Percentiles rank a stretch among this genome's conserved stretches.
These are phyloP conservation scores for Diarsia brunnea DNA, from an alignment of 2,888 invertebrate genomes.

Conservation along the genomic window DNA sequence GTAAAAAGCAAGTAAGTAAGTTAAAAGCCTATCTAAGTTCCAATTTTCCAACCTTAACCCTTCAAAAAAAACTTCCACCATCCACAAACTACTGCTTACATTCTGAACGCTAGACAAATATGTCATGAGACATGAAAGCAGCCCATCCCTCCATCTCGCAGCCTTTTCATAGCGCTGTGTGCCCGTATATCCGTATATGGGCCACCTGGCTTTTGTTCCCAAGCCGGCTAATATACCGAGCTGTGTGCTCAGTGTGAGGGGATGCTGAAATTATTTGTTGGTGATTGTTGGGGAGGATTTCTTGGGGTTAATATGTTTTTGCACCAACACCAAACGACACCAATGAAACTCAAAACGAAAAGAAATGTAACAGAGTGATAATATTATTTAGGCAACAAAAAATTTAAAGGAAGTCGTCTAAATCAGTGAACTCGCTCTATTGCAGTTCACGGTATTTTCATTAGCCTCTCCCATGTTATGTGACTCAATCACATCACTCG, in stretches of 20 bases:
- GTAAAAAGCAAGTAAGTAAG: too few species aligned
- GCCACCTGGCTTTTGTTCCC: slow-evolving; percentile 66
- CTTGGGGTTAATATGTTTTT: not conserved
- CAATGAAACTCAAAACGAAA: too few species aligned
- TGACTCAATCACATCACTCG: not conserved
- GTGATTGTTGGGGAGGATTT: not conserved
- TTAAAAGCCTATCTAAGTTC: not conserved
- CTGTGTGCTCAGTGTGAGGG: slow-evolving; percentile 13
- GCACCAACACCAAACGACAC: not conserved
- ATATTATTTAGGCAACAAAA: too few species aligned
- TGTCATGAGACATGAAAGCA: slow-evolving; percentile 51
- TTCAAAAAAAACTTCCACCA: slow-evolving; percentile 1
- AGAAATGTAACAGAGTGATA: too few species aligned
- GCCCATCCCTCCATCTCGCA: slow-evolving; percentile 50
- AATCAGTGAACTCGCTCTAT: not conserved
- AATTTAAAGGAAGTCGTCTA: too few species aligned
- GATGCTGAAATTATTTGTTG: slow-evolving; percentile 37
- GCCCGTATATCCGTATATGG: slow-evolving; percentile 62
- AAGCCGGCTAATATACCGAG: slow-evolving; percentile 55
- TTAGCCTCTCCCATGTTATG: slow-evolving; percentile 10
- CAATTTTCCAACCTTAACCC: slow-evolving; percentile 3
- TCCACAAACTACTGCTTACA: slow-evolving; percentile 15
- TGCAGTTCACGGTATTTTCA: not conserved
- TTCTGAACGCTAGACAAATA: slow-evolving; percentile 58
- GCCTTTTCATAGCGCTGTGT: slow-evolving; percentile 63